phyloP scores from a whole-genome alignment of 2,113 vertebrate genomes.

The Pogonocichla stellata region DNA sequence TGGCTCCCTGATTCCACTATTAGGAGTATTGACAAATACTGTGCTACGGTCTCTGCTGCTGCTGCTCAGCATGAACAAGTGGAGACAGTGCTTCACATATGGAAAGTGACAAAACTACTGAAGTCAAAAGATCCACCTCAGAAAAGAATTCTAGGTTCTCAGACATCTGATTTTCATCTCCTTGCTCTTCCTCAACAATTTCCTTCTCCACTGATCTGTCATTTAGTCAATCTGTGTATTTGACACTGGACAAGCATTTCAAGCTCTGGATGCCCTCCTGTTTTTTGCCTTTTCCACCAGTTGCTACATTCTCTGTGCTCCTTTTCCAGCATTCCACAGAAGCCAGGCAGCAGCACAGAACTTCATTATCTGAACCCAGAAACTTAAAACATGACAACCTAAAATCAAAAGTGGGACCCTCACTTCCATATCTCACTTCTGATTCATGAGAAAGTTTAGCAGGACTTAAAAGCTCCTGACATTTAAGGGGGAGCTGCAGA shows the following conservation, averaged over 20 bases:
- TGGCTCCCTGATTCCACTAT: background rate
- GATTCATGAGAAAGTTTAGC: background rate
- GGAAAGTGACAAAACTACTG: background rate
- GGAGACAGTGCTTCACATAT: background rate
- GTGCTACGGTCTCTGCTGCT: background rate
- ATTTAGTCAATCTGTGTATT: background rate
- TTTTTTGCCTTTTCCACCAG: background rate
- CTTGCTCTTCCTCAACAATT: background rate
- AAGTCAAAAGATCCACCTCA: background rate
- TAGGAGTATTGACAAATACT: rapidly evolving
- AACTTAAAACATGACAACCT: background rate
- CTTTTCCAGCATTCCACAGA: background rate
- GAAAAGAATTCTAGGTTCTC: background rate
- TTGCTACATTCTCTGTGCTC: background rate
- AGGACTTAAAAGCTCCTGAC: background rate
- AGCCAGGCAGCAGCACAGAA: background rate
- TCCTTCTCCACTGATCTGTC: background rate
- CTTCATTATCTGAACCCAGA: background rate
- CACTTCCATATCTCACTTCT: background rate
- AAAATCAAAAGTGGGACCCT: background rate
- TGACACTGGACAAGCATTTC: background rate
- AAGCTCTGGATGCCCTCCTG: background rate
- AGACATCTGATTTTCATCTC: background rate
- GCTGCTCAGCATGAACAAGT: background rate
- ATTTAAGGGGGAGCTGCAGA: background rate